These are phyloP conservation scores for Agrotis ipsilon DNA, from an alignment of 2,888 invertebrate species.

Conservation along the genomic window DNA sequence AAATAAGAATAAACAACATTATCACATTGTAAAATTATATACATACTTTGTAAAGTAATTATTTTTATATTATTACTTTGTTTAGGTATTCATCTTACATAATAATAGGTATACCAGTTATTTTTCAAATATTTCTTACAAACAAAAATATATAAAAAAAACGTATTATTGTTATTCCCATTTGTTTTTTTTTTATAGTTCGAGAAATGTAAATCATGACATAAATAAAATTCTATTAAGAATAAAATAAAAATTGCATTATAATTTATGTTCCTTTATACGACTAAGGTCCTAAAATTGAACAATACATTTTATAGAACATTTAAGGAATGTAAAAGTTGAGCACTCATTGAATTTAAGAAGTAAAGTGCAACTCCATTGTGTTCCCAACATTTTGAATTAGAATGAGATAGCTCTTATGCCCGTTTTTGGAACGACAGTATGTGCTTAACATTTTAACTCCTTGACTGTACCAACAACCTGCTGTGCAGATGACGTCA, in stretches of 20 bases:
- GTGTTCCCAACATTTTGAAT: neutral
- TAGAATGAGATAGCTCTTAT: no score
- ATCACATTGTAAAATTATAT: no score
- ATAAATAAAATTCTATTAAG: constrained; percentile 20
- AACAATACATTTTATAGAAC: neutral
- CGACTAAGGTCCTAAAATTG: neutral
- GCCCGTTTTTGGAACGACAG: neutral
- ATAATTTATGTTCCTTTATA: constrained; percentile 8
- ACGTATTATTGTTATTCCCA: no score
- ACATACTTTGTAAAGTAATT: no score
- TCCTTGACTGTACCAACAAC: neutral
- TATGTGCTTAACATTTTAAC: neutral
- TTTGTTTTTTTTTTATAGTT: no score
- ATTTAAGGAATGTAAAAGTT: neutral
- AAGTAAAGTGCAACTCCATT: neutral
- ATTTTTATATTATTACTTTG: no score
- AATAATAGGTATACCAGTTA: no score
- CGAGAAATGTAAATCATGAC: constrained; percentile 4
- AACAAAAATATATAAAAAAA: no score
- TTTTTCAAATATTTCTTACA: no score
- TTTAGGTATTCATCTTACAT: no score
- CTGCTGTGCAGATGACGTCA: no score
- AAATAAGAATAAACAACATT: no score
- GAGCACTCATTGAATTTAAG: neutral
- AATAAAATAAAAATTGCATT: constrained; percentile 20